Base-by-base conservation (phyloP, 2,888 invertebrate genomes). In the Melangyna quadrimaculata region DNA sequence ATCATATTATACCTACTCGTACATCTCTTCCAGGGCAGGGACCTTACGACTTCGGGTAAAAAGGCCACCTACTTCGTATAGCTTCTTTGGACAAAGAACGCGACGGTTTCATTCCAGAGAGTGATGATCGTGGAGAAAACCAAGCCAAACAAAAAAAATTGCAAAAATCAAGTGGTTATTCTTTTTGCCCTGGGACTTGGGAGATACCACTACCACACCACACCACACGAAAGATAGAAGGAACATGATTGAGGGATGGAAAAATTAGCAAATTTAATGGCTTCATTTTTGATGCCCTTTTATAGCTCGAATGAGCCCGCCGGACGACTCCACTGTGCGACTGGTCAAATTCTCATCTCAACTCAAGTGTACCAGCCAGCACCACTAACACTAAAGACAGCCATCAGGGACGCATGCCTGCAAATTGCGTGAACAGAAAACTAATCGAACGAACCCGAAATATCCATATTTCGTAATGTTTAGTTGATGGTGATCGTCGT, bases 211-310 rank as follows among this genome's bases (percentile, higher is more conserved):
- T 35, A 37, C 29, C 29, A 32, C 27, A 45, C 10, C 32, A 69
- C 9, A 71, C 77, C 72, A 78, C 70, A 77, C 73, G 69, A 77
- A 72, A 73, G 73, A 80, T 48, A 48, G 40, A 73, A 78, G 72
- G 73, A 78, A 77, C 86, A 73, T 86, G 86, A 86, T 87, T 87
- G 87, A 87, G 82, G 87, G 82, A 87, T 82, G 87, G 87, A 82
- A 86, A 86, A 87, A 87, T 87, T 87, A 87, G 87, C 87, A 87
- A 87, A 87, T 87, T 87, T 87, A 87, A 87, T 87, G 87, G 87
- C 87, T 87, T 87, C 87, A 87, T 87, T 87, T 82, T 87, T 86
- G 86, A 86, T 86, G 86, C 86, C 86, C 81, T 86, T 86, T 86
- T 86, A 81, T 81, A 86, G 86, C 48, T 65, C 35, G 86, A 57